Percentiles rank a stretch among this genome's conserved stretches.
These are phyloP conservation scores for Mystacides longicornis DNA, from an alignment of 2,888 invertebrate genomes.

Conservation along the genomic window DNA sequence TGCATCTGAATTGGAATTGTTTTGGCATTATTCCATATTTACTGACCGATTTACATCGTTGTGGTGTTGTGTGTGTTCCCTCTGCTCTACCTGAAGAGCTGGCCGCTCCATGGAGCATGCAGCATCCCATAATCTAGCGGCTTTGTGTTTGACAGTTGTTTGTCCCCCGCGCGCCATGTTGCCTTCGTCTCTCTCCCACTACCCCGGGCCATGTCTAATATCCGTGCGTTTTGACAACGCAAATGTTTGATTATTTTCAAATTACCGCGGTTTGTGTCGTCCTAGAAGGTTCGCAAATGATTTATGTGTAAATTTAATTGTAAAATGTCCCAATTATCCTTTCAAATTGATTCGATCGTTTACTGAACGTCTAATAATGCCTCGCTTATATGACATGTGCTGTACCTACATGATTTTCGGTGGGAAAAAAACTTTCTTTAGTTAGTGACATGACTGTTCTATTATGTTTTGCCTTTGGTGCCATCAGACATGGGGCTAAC, in stretches of 20 bases:
- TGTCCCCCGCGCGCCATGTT: constrained; percentile 4
- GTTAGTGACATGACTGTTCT: too few relatives aligned
- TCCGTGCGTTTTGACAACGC: constrained; percentile 6
- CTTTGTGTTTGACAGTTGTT: not conserved
- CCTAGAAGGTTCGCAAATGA: not conserved
- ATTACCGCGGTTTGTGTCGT: constrained; percentile 1
- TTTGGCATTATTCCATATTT: constrained; percentile 25
- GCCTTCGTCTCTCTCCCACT: not conserved
- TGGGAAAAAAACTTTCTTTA: not conserved
- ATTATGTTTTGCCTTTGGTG: not conserved
- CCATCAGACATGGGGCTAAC: too few relatives aligned
- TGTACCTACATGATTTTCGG: not conserved
- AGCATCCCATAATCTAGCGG: not conserved
- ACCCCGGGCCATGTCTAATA: constrained; percentile 5
- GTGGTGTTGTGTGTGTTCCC: not conserved
- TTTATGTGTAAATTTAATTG: not conserved
- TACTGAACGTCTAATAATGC: not conserved
- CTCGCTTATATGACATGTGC: not conserved
- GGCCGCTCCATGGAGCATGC: not conserved
- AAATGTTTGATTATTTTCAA: constrained; percentile 19
- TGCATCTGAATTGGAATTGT: constrained; percentile 18
- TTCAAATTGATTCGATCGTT: not conserved
- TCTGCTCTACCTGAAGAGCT: not conserved
- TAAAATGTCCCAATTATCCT: not conserved
- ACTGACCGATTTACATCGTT: constrained; percentile 22